Percentiles rank a stretch among this genome's conserved stretches.
Conservation (phyloP, 2,888 invertebrate species). For the Ophion slaviceki region DNA sequence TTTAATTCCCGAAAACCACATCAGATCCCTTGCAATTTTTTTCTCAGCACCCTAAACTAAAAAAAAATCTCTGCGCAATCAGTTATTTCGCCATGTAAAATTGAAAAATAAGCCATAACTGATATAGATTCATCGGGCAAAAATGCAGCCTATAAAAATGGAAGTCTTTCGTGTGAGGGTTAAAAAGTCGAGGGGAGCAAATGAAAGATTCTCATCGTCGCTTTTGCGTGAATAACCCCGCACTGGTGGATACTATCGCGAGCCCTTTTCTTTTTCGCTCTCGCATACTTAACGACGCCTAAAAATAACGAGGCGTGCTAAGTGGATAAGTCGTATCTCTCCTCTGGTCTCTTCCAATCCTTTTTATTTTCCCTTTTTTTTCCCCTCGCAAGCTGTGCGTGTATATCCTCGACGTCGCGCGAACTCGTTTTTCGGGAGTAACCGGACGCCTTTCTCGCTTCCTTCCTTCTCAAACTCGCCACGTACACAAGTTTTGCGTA, state of each 20-base stretch:
- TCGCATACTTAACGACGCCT: conserved; percentile 63
- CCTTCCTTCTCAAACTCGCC: conserved; percentile 51
- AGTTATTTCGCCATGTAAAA: no score
- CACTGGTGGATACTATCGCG: conserved; percentile 29
- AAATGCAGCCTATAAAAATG: no score
- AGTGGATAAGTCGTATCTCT: conserved; percentile 62
- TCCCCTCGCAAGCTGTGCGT: conserved; percentile 9
- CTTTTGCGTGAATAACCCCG: conserved; percentile 13
- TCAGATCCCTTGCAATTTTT: no score
- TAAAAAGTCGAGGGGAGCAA: background rate
- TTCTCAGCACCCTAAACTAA: no score
- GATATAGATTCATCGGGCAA: no score
- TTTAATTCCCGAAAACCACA: no score
- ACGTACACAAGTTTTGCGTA: conserved; percentile 25
- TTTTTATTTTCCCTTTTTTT: conserved; percentile 1
- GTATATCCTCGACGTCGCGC: conserved; percentile 30
- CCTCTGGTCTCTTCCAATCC: conserved; percentile 28
- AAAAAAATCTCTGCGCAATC: no score
- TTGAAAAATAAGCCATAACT: no score
- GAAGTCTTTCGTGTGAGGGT: background rate
- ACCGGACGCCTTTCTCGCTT: conserved; percentile 61
- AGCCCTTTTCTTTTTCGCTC: conserved; percentile 34
- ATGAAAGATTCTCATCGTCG: conserved; percentile 1
- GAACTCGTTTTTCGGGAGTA: conserved; percentile 63
- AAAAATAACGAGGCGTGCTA: conserved; percentile 63